Conservation (phyloP, 2,113 vertebrate genomes). For the Phaethon lepturus region DNA sequence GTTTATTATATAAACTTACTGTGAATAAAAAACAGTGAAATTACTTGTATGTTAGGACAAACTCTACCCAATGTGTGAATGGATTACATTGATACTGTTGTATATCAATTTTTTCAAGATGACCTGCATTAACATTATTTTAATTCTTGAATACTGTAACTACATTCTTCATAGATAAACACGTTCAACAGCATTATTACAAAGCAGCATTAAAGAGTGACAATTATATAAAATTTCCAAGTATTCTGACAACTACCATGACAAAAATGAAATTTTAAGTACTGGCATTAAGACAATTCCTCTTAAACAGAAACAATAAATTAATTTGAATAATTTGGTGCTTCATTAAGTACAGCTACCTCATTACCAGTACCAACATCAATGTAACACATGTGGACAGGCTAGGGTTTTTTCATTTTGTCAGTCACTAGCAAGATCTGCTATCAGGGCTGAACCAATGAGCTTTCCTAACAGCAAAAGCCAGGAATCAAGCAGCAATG, state of each 20-base stretch:
- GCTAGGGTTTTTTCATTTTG: neutral
- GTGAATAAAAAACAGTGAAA: neutral
- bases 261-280: neutral
- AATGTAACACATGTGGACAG: neutral
- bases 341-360: neutral
- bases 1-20: neutral
- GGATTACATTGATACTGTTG: neutral
- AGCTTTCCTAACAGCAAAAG: neutral
- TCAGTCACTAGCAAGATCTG: neutral
- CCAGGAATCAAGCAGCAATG: neutral
- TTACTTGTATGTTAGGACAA: neutral
- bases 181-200: neutral
- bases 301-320: neutral
- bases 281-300: neutral
- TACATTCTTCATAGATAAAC: neutral
- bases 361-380: neutral
- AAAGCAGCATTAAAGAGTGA: neutral
- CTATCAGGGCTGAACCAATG: neutral
- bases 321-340: neutral
- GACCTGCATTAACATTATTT: neutral
- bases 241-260: neutral
- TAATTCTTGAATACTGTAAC: neutral
- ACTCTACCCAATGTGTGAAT: neutral
- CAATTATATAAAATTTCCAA: neutral
- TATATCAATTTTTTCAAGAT: neutral